A percentile compares a stretch with the other conserved stretches of the same genome.
These are phyloP conservation scores for Megalops atlanticus DNA, from an alignment of 2,113 vertebrate genomes.

Conservation along the genomic window DNA sequence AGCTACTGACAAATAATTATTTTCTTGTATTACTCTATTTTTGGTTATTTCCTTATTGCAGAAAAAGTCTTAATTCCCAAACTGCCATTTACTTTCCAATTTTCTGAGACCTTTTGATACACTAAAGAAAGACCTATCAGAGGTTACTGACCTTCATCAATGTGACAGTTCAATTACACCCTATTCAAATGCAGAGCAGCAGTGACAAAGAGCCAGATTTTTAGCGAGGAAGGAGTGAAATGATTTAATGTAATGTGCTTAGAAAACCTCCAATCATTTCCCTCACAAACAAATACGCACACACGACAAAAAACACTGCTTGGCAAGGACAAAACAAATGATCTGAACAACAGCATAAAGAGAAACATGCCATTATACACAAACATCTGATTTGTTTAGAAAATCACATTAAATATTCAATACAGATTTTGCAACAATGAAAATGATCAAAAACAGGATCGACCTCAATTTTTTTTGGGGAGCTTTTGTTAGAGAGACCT, in stretches of 20 bases:
- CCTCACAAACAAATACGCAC: slow-evolving; percentile 45
- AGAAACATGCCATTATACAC: neutral
- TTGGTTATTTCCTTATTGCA: slow-evolving; percentile 8
- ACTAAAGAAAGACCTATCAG: slow-evolving; percentile 82
- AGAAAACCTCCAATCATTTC: neutral
- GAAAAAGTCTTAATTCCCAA: slow-evolving; percentile 54
- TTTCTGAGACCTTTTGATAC: slow-evolving; percentile 77
- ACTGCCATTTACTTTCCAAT: slow-evolving; percentile 69
- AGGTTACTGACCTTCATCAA: slow-evolving; percentile 84
- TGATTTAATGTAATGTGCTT: neutral
- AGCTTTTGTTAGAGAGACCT: neutral
- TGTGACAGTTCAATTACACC: slow-evolving; percentile 80
- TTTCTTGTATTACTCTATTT: slow-evolving; percentile 11
- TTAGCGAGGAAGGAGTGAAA: slow-evolving; percentile 58
- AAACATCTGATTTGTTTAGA: neutral
- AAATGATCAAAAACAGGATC: too few relatives aligned
- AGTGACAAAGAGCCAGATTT: slow-evolving; percentile 73
- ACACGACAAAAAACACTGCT: slow-evolving; percentile 68
- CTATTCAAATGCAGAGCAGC: slow-evolving; percentile 81
- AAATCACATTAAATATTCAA: too few relatives aligned
- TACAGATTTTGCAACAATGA: too few relatives aligned
- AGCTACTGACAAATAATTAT: slow-evolving; percentile 18
- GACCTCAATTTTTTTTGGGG: too few relatives aligned
- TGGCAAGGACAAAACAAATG: slow-evolving; percentile 36
- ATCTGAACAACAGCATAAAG: neutral